Evolutionary conservation across 1,140 invertebrate species (phyloP).

Genomic region (Diachasmimorpha longicaudata): DNA sequence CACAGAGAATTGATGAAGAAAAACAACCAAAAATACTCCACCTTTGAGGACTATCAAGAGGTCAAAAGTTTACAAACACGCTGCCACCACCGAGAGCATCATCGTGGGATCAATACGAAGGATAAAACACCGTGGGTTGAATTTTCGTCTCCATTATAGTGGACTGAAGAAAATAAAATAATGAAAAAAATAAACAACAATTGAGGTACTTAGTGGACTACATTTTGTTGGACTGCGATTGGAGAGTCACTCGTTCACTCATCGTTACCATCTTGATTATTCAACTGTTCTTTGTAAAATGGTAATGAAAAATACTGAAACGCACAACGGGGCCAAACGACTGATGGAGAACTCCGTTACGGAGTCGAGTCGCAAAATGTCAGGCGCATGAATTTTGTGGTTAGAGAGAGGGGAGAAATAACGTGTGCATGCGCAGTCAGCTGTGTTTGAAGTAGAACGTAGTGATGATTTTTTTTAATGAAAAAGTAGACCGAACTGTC

Average conservation of each 20-base stretch:
- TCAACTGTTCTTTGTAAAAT: background rate
- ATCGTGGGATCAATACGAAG: constrained; percentile 6
- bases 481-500: background rate
- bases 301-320: background rate
- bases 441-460: background rate
- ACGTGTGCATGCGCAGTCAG: constrained; percentile 1
- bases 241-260: background rate
- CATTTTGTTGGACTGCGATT: background rate
- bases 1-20: background rate
- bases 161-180: background rate
- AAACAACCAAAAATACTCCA: background rate
- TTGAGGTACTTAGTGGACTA: background rate
- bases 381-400: background rate
- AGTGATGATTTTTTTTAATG: background rate
- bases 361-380: constrained; percentile 9
- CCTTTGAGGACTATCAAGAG: background rate
- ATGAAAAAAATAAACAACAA: background rate
- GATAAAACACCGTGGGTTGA: background rate
- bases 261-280: background rate
- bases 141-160: background rate
- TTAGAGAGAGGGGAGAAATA: background rate
- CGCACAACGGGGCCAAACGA: background rate
- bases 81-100: background rate
- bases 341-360: background rate
- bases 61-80: constrained; percentile 10